These are phyloP conservation scores for Carpatolechia fugitivella DNA, from an alignment of 2,888 invertebrate species.

Conservation along the genomic window DNA sequence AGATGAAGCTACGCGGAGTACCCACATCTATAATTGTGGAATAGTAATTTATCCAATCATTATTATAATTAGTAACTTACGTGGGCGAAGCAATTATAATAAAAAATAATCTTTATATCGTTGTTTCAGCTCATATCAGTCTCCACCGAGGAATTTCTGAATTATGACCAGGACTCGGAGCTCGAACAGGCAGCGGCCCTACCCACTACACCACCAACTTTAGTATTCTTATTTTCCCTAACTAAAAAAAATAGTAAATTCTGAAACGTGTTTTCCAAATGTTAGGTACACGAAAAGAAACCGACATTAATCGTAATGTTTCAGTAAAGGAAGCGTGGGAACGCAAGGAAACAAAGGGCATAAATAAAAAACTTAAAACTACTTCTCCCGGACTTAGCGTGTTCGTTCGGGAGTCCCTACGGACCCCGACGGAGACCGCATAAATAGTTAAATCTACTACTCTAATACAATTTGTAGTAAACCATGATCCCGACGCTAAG, in stretches of 20 bases:
- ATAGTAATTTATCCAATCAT: neutral
- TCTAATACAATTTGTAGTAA: conserved; percentile 80
- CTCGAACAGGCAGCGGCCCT: too few relatives aligned
- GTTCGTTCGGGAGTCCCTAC: conserved; percentile 11
- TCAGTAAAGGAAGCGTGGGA: conserved; percentile 1
- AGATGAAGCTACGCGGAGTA: conserved; percentile 40
- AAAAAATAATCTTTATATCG: too few relatives aligned
- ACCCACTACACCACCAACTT: too few relatives aligned
- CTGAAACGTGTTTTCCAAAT: neutral
- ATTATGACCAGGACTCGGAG: too few relatives aligned
- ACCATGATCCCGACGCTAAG: conserved; percentile 77
- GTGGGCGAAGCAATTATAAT: too few relatives aligned
- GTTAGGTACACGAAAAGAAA: neutral
- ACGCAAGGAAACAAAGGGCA: conserved; percentile 3
- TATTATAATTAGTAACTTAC: neutral
- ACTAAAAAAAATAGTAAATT: too few relatives aligned
- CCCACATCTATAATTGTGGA: conserved; percentile 8
- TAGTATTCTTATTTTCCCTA: too few relatives aligned
- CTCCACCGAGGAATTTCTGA: too few relatives aligned
- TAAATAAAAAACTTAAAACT: conserved; percentile 15
- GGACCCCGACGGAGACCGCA: conserved; percentile 36
- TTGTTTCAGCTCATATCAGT: too few relatives aligned
- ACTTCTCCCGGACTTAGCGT: conserved; percentile 13
- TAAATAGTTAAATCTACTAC: conserved; percentile 77
- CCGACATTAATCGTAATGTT: neutral